These are phyloP conservation scores for Eucriotettix oculatus DNA, from an alignment of 2,888 invertebrate species.

Conservation along the genomic window DNA sequence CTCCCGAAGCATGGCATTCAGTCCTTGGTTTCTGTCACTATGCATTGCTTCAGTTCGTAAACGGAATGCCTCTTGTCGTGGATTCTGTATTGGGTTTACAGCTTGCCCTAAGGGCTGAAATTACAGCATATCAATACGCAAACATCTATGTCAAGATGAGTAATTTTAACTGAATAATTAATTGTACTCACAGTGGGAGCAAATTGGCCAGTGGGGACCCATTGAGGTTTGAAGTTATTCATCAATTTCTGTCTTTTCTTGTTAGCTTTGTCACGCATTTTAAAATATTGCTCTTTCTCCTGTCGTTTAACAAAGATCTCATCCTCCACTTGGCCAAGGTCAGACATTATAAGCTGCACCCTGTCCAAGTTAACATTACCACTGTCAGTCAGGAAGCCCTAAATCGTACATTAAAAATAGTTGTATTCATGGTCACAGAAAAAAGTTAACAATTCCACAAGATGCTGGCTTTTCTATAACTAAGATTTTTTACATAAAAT, in stretches of 20 bases:
- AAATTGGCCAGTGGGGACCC: slow-evolving; percentile 58
- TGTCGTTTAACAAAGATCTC: slow-evolving; percentile 91
- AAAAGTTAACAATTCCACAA: too few species aligned
- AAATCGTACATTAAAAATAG: slow-evolving; percentile 9
- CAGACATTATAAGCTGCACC: slow-evolving; percentile 87
- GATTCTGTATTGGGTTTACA: slow-evolving; percentile 40
- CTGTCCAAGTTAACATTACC: slow-evolving; percentile 85
- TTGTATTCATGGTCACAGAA: too few species aligned
- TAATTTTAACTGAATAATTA: background rate
- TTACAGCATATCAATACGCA: background rate
- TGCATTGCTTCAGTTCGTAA: slow-evolving; percentile 35
- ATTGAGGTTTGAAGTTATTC: slow-evolving; percentile 41
- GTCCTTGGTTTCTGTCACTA: slow-evolving; percentile 14
- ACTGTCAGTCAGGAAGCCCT: slow-evolving; percentile 89
- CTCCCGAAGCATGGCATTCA: slow-evolving; percentile 34
- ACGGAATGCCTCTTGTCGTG: slow-evolving; percentile 58
- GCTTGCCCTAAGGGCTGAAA: slow-evolving; percentile 38
- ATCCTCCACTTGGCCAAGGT: slow-evolving; percentile 88
- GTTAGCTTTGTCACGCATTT: slow-evolving; percentile 57
- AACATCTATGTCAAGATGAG: background rate
- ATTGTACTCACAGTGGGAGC: slow-evolving; percentile 46
- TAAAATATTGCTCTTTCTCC: slow-evolving; percentile 67
- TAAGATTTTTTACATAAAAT: background rate
- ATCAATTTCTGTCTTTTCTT: slow-evolving; percentile 29
- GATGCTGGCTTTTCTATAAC: too few species aligned